These are phyloP conservation scores for Aphidius gifuensis DNA, from an alignment of 1,140 invertebrate genomes.

Conservation along the genomic window DNA sequence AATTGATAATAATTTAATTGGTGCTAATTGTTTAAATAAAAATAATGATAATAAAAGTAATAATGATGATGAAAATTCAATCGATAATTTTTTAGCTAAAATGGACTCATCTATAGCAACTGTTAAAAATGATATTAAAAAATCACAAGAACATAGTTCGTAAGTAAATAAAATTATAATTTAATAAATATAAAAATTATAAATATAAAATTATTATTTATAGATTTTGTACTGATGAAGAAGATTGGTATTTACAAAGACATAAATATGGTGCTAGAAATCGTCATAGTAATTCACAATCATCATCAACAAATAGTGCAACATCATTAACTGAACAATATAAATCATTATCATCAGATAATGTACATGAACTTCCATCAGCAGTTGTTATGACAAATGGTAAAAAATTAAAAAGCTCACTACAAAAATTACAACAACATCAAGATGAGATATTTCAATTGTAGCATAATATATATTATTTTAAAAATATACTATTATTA, in stretches of 20 bases:
- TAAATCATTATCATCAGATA: conserved; percentile 45
- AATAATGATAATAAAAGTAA: conserved; percentile 33
- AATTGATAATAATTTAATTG: not conserved
- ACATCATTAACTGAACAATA: conserved; percentile 34
- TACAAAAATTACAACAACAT: conserved; percentile 75
- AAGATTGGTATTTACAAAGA: conserved; percentile 52
- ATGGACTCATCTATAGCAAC: conserved; percentile 83
- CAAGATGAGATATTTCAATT: conserved; percentile 88
- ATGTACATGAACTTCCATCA: conserved; percentile 50
- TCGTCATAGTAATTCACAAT: conserved; percentile 50
- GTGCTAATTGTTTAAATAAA: conserved; percentile 6
- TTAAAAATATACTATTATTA: too few relatives aligned
- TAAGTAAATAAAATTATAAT: conserved; percentile 57
- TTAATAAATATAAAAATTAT: not conserved
- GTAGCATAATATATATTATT: conserved; percentile 58
- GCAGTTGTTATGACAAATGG: conserved; percentile 77
- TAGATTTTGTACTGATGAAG: conserved; percentile 59
- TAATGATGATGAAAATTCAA: conserved; percentile 65
- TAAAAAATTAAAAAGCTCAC: conserved; percentile 70
- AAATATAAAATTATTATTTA: conserved; percentile 22
- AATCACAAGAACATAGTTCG: conserved; percentile 73
- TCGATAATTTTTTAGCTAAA: conserved; percentile 80
- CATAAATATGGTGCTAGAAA: conserved; percentile 58
- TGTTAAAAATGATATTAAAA: conserved; percentile 81
- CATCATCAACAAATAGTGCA: conserved; percentile 35